phyloP scores from a whole-genome alignment of 1,140 invertebrate genomes.

The Drosophila melanogaster region Release_6_plus_ISO1_MT NT_033777.3:9812501-9813000 shows the following conservation, averaged over 20 bases:
- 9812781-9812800: background rate
- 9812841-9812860: slow-evolving; percentile 79
- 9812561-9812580: too few species aligned
- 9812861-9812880: slow-evolving; percentile 89
- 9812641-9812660: slow-evolving; percentile 11
- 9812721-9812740: background rate
- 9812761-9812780: background rate
- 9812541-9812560: too few species aligned
- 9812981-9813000: slow-evolving; percentile 92
- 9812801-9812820: background rate
- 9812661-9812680: background rate
- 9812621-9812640: too few species aligned
- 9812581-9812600: background rate
- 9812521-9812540: too few species aligned
- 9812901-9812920: slow-evolving; percentile 89
- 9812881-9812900: slow-evolving; percentile 88
- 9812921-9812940: slow-evolving; percentile 89
- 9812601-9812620: background rate
- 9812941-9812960: slow-evolving; percentile 92
- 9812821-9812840: slow-evolving; percentile 5
- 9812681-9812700: slow-evolving; percentile 9
- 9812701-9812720: slow-evolving; percentile 2
- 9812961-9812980: slow-evolving; percentile 89
- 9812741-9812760: slow-evolving; percentile 1
- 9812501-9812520: too few species aligned